Base-by-base conservation (phyloP, 2,797 vertebrate species). In the Gastrophryne carolinensis region DNA sequence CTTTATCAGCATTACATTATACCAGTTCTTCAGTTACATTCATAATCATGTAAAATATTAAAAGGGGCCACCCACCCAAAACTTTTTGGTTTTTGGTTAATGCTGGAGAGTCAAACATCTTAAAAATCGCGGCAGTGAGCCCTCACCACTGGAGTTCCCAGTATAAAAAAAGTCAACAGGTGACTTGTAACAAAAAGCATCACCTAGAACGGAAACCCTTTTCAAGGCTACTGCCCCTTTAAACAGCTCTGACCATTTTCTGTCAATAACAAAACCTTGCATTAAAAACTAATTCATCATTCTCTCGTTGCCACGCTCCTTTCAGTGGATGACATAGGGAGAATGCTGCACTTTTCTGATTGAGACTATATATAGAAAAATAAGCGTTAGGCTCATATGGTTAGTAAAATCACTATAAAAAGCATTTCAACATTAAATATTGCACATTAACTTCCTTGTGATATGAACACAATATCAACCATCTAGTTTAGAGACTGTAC, bases 391-490 rank as follows among this genome's bases (percentile, higher is more conserved):
- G 67, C 74, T 62, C 52, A 44, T 65, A 62, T 13, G 57, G 67
- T 77, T 62, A 69, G 49, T 70, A 54, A 68, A 70, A 63, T 70
- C 50, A 64, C 37, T 70, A 77, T 19, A 69, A 75, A n/a, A 77
- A 70, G 74, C 57, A 70, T 27, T 56, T 58, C 39, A 39, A 24
- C 74, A 61, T 26, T 49, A 64, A 57, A 71, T 77, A 77, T 77
- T 77, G 66, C 74, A 77, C 74, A 30, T 75, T 29, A 73, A 67
- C 6, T 26, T 52, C 34, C 41, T 17, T 76, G 32, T 63, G 26
- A 27, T 57, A 60, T 52, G n/a, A 54, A 73, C 44, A 75, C 53
- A 54, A 57, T 74, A 66, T 47, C 26, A 67, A 54, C 19, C 12
- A 50, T 39, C 49, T 63, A 54, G 24, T 21, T 24, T n/a, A 7